Percentiles rank a stretch among this genome's conserved stretches.
These are phyloP conservation scores for Strigamia maritima DNA, from an alignment of 2,888 invertebrate species.

Conservation along the genomic window DNA sequence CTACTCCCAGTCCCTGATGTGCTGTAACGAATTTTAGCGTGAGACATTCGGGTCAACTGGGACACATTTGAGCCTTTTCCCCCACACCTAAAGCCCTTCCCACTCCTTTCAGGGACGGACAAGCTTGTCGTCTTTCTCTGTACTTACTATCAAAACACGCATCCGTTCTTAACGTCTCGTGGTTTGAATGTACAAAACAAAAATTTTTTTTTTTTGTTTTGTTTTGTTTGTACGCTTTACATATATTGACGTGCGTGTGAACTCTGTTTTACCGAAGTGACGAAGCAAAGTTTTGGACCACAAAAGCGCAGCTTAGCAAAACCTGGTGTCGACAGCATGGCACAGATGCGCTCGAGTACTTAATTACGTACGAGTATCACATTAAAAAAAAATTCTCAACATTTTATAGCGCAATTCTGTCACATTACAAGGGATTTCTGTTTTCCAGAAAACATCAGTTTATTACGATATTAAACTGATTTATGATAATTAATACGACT, in stretches of 20 bases:
- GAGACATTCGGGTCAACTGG: constrained; percentile 15
- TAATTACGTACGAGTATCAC: background rate
- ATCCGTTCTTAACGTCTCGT: background rate
- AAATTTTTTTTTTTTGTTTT: background rate
- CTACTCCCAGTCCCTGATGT: constrained; percentile 2
- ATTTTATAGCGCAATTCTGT: background rate
- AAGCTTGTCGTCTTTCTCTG: background rate
- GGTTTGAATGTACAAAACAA: background rate
- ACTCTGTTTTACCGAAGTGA: constrained; percentile 13
- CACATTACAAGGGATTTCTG: background rate
- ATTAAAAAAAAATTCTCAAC: background rate
- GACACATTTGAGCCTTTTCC: constrained; percentile 5
- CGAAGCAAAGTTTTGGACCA: constrained; percentile 1
- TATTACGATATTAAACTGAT: background rate
- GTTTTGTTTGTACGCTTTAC: background rate
- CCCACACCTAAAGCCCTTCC: background rate
- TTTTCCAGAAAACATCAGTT: background rate
- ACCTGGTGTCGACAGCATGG: constrained; percentile 15
- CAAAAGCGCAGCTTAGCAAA: constrained; percentile 5
- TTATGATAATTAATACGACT: background rate
- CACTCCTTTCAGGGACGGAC: constrained; percentile 2
- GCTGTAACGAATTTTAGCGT: constrained; percentile 15
- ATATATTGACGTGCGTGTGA: background rate
- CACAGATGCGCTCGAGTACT: constrained; percentile 5
- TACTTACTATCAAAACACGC: background rate